Conservation (phyloP, 2,113 vertebrate genomes). For the Irena cyanogastra region DNA sequence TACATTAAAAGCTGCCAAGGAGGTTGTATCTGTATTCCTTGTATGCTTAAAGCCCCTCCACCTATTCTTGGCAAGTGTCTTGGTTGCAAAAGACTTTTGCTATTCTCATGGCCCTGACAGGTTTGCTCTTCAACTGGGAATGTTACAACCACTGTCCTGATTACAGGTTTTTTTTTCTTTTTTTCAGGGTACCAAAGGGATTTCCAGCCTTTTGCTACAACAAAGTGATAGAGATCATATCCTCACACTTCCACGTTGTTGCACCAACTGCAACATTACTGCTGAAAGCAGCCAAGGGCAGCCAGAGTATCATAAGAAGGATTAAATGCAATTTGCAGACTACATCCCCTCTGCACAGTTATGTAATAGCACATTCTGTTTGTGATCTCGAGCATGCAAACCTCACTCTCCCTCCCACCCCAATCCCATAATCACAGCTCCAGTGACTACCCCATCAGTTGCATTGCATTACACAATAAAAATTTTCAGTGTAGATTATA, state of each 20-base stretch:
- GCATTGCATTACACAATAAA: neutral
- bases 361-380: neutral
- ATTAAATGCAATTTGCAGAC: neutral
- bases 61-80: neutral
- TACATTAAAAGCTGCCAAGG: neutral
- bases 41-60: neutral
- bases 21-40: neutral
- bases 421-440: neutral
- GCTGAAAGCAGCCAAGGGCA: neutral
- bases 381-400: neutral
- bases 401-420: neutral
- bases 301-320: neutral
- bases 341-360: neutral
- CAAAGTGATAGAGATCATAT: neutral
- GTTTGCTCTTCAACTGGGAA: neutral
- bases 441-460: neutral
- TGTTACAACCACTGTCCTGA: neutral
- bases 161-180: neutral
- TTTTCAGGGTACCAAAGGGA: neutral
- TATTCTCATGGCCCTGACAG: neutral
- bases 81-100: accelerated
- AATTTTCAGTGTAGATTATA: neutral
- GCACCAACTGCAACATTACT: neutral
- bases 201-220: neutral
- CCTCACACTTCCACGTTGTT: neutral